Base-by-base conservation (phyloP, 2,797 vertebrate genomes). In the Toxotes lorentzi region DNA sequence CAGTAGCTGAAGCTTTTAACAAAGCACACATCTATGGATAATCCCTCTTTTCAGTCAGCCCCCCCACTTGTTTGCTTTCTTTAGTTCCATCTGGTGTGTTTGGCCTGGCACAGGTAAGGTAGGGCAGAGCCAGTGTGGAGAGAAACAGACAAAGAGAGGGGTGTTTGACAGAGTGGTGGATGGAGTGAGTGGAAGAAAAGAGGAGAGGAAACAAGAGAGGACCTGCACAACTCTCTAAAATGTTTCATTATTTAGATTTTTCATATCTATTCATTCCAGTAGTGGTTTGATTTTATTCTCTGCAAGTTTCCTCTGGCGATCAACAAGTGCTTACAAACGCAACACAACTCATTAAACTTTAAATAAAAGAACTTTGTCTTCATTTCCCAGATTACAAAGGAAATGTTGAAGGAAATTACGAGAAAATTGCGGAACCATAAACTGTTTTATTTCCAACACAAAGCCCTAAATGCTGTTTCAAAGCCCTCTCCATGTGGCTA, bases 21-120 rank as follows among this genome's bases (percentile, higher is more conserved):
- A 93, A 92, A 91, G 90, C 88, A 86, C 88, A 84, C 88, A 79
- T 81, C 86, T 79, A 70, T 54, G 79, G 84, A 78, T 95, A 92
- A 94, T 94, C 93, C 91, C 67, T 80, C 92, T 82, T 89, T 93
- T 93, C 86, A 91, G 61, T 43, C 54, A 41, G 68, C 78, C 56
- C 70, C 75, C 78, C 67, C 34, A 47, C 85, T 86, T 86, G 88
- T 90, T 91, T 91, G 86, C 86, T 92, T 91, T 90, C 88, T 90
- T 87, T 71, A 81, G 78, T 81, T 82, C 76, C 82, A 79, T 89
- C 86, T 90, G 85, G 65, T 84, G 81, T 73, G 54, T 72, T 82
- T 67, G 78, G 62, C 73, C 78, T 78, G 70, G 78, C 79, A 67
- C 69, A 87, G 82, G 89, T 88, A 59, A 66, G 38, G 65, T 34